Evolutionary conservation across 2,888 invertebrate genomes (phyloP).

Genomic region (Platycheirus albimanus): DNA sequence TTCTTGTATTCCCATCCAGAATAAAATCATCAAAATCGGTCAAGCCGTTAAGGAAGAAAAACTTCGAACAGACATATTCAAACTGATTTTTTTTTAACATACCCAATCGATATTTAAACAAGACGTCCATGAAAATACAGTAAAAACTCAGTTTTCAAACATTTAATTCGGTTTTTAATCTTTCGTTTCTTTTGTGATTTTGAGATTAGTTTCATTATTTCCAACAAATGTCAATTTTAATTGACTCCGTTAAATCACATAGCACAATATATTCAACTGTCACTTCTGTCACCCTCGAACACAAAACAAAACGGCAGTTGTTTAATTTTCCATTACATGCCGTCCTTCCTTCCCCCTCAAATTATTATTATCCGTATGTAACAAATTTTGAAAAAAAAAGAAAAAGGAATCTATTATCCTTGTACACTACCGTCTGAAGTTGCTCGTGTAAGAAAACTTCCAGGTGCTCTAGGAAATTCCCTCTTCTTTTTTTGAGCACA

Average conservation of each 20-base stretch:
- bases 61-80: no score
- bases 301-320: slow-evolving; percentile 59
- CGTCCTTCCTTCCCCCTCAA: slow-evolving; percentile 63
- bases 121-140: no score
- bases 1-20: no score
- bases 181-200: no score
- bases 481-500: slow-evolving; percentile 5
- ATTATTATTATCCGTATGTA: slow-evolving; percentile 42
- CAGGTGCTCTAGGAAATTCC: slow-evolving; percentile 68
- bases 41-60: no score
- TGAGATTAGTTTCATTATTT: neutral
- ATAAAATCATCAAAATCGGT: no score
- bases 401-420: slow-evolving; percentile 50
- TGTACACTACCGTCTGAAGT: no score
- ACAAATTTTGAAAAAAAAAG: slow-evolving; percentile 23
- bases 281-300: slow-evolving; percentile 53
- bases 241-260: slow-evolving; percentile 61
- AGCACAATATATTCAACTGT: slow-evolving; percentile 59
- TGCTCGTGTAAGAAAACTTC: slow-evolving; percentile 54
- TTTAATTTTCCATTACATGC: slow-evolving; percentile 50
- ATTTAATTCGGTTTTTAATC: no score
- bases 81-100: no score
- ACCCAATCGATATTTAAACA: no score
- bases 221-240: slow-evolving; percentile 24
- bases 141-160: no score